phyloP scores from a whole-genome alignment of 2,888 invertebrate species.

The Gastrophysa polygoni region DNA sequence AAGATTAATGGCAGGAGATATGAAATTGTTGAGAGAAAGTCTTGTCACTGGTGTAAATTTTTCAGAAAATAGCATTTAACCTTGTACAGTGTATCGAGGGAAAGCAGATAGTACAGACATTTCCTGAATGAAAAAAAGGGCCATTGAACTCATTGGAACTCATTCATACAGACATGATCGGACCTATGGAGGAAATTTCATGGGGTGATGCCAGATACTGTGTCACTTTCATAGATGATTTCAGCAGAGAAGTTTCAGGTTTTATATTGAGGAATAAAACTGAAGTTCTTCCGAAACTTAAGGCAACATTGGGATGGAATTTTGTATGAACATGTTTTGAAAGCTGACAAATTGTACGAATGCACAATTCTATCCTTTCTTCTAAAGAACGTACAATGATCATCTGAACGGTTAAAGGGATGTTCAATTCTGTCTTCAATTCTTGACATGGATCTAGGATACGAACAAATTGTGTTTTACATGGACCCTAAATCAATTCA shows the following conservation, averaged over 20 bases:
- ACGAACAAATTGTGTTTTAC: too few relatives aligned
- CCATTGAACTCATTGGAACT: constrained; percentile 4
- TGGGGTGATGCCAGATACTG: constrained; percentile 4
- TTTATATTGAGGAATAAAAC: not conserved
- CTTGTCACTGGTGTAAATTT: not conserved
- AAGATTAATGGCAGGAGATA: not conserved
- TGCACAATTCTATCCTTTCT: too few relatives aligned
- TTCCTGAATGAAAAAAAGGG: not conserved
- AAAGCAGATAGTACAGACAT: not conserved
- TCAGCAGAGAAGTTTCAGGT: not conserved
- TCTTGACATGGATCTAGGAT: too few relatives aligned
- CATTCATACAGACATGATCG: constrained; percentile 5
- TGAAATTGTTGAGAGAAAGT: not conserved
- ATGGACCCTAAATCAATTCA: too few relatives aligned
- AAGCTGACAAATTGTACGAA: too few relatives aligned
- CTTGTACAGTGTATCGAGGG: constrained; percentile 3
- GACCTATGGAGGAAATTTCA: constrained; percentile 1
- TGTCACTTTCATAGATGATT: constrained; percentile 10
- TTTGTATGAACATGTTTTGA: too few relatives aligned
- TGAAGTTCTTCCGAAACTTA: not conserved
- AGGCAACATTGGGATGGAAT: too few relatives aligned
- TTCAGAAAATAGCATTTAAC: too few relatives aligned
- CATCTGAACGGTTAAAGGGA: too few relatives aligned
- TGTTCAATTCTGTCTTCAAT: too few relatives aligned
- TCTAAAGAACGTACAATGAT: too few relatives aligned